Evolutionary conservation across 2,888 invertebrate genomes (phyloP).

Genomic region (Axea sp.): DNA sequence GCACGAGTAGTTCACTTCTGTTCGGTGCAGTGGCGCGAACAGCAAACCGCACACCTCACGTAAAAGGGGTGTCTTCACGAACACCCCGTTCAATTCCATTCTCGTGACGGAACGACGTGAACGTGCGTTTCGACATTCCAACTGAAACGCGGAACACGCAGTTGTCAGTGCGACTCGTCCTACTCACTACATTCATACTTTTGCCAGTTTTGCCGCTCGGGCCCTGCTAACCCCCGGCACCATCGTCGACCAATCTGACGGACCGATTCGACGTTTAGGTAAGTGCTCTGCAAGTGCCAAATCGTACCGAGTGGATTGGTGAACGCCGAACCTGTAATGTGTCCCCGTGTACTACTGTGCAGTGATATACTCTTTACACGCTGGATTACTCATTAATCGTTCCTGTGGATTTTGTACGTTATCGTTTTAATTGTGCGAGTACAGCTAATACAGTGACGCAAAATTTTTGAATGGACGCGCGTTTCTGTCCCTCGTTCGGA

Average conservation of each 20-base stretch:
- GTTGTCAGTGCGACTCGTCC: no score
- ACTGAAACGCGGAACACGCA: neutral
- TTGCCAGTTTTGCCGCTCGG: no score
- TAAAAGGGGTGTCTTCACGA: constrained; percentile 58
- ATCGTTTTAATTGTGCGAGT: no score
- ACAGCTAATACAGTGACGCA: no score
- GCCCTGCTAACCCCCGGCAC: no score
- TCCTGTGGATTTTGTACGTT: neutral
- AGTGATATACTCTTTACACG: constrained; percentile 11
- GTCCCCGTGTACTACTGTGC: constrained; percentile 26
- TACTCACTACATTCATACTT: no score
- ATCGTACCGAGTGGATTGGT: constrained; percentile 15
- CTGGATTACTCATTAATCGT: constrained; percentile 3
- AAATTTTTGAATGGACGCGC: no score
- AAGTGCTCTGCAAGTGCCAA: constrained; percentile 21
- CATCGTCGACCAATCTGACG: no score
- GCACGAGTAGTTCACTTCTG: constrained; percentile 83
- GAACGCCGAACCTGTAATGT: constrained; percentile 15
- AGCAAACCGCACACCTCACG: constrained; percentile 65
- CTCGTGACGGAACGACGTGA: constrained; percentile 2
- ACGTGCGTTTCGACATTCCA: neutral
- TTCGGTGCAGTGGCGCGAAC: constrained; percentile 78
- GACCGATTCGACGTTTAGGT: constrained; percentile 20
- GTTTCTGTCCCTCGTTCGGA: no score
- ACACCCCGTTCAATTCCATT: constrained; percentile 5